Conservation (phyloP, 2,113 vertebrate genomes). For the Phalacrocorax aristotelis region DNA sequence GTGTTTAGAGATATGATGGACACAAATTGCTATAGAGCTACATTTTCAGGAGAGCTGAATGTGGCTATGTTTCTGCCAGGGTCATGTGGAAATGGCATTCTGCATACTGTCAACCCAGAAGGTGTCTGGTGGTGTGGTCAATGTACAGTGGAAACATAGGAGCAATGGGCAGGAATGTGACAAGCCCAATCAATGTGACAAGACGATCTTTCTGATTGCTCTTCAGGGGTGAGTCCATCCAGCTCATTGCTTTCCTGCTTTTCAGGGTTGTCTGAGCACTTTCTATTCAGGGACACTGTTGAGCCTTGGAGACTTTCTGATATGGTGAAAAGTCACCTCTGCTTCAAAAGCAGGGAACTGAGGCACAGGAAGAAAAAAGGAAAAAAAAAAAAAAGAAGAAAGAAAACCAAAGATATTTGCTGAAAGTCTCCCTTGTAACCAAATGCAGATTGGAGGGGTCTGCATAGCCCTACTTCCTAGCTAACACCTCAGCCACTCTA, state of each 20-base stretch:
- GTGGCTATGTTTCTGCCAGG: background rate
- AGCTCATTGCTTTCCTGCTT: background rate
- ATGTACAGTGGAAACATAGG: background rate
- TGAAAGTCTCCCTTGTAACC: background rate
- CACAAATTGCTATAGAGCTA: background rate
- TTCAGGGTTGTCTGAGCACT: background rate
- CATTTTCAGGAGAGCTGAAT: background rate
- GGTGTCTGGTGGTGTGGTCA: background rate
- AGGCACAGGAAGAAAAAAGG: background rate
- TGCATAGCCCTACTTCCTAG: background rate
- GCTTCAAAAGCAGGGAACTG: background rate
- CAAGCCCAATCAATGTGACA: background rate
- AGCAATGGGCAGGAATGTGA: background rate
- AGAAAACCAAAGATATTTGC: background rate
- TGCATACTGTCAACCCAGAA: background rate
- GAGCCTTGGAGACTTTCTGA: background rate
- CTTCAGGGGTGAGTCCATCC: background rate
- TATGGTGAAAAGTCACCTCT: accelerated
- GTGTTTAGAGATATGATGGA: background rate
- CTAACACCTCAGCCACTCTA: background rate
- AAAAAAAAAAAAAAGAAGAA: background rate
- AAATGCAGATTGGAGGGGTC: background rate
- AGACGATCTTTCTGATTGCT: background rate
- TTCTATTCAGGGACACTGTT: background rate
- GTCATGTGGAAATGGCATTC: background rate